These are phyloP conservation scores for Sarcophaga carnaria DNA, from an alignment of 2,888 invertebrate genomes.

Conservation along the genomic window DNA sequence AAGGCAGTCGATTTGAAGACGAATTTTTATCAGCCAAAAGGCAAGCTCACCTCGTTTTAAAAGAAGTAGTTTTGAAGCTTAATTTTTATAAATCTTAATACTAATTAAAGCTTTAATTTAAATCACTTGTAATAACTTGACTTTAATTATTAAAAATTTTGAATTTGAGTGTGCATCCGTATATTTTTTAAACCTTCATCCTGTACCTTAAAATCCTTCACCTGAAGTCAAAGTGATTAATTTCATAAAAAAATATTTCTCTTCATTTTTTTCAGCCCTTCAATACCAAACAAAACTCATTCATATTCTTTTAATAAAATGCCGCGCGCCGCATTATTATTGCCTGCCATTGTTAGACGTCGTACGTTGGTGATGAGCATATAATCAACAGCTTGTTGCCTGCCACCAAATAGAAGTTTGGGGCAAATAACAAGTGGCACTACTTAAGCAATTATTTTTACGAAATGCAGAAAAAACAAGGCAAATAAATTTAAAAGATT, in stretches of 20 bases:
- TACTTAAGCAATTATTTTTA: conserved; percentile 69
- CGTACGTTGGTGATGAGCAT: conserved; percentile 37
- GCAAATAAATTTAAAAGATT: conserved; percentile 38
- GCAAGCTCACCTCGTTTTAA: too few species aligned
- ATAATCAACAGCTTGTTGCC: conserved; percentile 66
- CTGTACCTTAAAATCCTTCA: not conserved
- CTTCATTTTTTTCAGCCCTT: conserved; percentile 1
- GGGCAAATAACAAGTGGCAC: conserved; percentile 60
- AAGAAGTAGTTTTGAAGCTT: too few species aligned
- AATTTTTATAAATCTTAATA: too few species aligned
- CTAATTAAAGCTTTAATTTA: not conserved
- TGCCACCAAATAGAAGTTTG: conserved; percentile 37
- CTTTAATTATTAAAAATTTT: not conserved
- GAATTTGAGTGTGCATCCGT: not conserved
- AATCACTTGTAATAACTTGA: not conserved
- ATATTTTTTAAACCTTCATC: not conserved
- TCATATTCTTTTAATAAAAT: conserved; percentile 14
- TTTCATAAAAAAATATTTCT: conserved; percentile 55
- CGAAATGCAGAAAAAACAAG: conserved; percentile 39
- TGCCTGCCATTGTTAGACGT: conserved; percentile 8
- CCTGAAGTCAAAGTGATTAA: conserved; percentile 53
- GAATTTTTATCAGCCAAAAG: too few species aligned
- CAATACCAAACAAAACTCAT: conserved; percentile 42
- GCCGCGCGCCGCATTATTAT: not conserved
- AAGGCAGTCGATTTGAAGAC: too few species aligned